These are phyloP conservation scores for Tarsius wallacei DNA, from an alignment of 2,797 vertebrate species.

Conservation along the genomic window DNA sequence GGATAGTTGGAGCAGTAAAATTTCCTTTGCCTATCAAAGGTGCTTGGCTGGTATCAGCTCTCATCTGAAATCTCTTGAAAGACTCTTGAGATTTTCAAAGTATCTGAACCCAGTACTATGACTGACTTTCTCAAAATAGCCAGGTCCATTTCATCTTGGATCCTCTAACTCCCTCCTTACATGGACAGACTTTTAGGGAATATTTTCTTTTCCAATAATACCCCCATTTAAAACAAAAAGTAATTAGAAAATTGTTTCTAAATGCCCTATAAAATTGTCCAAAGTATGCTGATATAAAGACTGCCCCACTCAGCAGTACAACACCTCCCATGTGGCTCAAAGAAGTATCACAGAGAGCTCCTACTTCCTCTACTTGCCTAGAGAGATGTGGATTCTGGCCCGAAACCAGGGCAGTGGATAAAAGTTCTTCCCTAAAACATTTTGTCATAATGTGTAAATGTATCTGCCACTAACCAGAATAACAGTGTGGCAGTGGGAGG, in stretches of 20 bases:
- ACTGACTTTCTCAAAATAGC: constrained; percentile 33
- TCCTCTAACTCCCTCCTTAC: background rate
- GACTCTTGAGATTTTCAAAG: background rate
- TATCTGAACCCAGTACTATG: background rate
- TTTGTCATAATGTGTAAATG: background rate
- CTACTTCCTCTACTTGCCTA: too few relatives aligned
- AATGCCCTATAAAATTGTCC: background rate
- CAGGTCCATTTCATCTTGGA: background rate
- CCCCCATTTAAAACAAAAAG: background rate
- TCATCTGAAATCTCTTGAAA: background rate
- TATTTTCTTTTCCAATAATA: background rate
- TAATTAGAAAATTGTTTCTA: background rate
- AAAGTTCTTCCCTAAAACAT: background rate
- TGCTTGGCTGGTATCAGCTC: background rate
- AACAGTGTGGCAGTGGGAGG: fast-evolving
- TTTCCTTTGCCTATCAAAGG: background rate
- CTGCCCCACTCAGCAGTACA: background rate
- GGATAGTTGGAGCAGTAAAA: constrained; percentile 44
- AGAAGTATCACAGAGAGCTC: background rate
- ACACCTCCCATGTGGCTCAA: background rate
- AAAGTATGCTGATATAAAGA: background rate
- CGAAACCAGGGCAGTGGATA: background rate
- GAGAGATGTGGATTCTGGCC: background rate
- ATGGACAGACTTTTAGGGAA: background rate
- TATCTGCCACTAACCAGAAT: background rate